Evolutionary conservation across 2,888 invertebrate genomes (phyloP).

Genomic region (Hypolimnas misippus): DNA sequence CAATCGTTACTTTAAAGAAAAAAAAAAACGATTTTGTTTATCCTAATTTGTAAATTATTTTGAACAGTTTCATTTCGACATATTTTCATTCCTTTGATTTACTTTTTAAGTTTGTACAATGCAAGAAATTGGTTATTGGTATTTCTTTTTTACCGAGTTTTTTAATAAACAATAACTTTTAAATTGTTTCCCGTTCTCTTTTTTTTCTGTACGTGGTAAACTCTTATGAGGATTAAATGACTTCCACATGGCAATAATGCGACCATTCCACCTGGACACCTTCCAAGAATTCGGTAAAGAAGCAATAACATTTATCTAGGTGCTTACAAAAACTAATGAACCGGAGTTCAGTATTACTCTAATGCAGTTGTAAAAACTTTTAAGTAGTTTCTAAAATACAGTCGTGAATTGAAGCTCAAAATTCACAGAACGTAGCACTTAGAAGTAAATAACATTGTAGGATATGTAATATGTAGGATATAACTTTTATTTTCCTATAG

Average conservation of each 20-base stretch:
- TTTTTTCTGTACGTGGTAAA: slow-evolving; percentile 18
- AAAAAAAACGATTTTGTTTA: too few relatives aligned
- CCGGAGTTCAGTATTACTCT: slow-evolving; percentile 28
- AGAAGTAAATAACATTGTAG: neutral
- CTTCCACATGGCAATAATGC: slow-evolving; percentile 21
- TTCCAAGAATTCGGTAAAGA: slow-evolving; percentile 36
- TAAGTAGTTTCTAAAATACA: slow-evolving; percentile 5
- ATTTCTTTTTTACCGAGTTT: too few relatives aligned
- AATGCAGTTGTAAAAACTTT: slow-evolving; percentile 29
- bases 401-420: neutral
- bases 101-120: too few relatives aligned
- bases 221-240: slow-evolving; percentile 25
- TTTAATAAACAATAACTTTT: too few relatives aligned
- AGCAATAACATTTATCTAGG: slow-evolving; percentile 40
- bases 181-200: neutral
- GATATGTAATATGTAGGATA: too few relatives aligned
- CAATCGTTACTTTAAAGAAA: too few relatives aligned
- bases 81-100: too few relatives aligned
- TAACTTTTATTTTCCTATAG: neutral
- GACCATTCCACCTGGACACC: slow-evolving; percentile 30
- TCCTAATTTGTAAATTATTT: too few relatives aligned
- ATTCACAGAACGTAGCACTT: neutral
- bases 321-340: slow-evolving; percentile 39
- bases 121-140: too few relatives aligned
- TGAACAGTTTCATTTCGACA: too few relatives aligned